Conservation (phyloP, 2,113 vertebrate genomes). For the Ptilonorhynchus violaceus region DNA sequence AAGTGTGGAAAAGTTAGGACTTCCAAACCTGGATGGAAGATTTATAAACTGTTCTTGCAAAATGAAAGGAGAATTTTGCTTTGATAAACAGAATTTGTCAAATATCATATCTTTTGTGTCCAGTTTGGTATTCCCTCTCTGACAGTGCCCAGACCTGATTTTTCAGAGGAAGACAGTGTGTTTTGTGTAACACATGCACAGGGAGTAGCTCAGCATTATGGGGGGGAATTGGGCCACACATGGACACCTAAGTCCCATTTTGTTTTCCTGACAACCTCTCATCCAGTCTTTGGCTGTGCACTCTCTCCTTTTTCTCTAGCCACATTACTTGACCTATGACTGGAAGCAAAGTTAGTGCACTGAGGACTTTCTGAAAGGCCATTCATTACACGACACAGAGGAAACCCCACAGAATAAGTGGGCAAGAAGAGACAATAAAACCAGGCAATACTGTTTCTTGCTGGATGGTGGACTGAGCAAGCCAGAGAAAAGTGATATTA, state of each 20-base stretch:
- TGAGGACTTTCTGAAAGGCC: not conserved
- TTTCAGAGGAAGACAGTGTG: not conserved
- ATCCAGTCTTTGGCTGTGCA: not conserved
- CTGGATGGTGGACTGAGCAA: not conserved
- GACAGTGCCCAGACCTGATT: not conserved
- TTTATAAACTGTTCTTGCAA: slow-evolving; percentile 8
- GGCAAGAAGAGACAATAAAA: not conserved
- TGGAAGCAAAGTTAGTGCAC: not conserved
- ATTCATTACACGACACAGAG: not conserved
- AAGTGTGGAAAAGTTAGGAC: not conserved
- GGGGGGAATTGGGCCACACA: not conserved
- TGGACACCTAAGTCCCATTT: not conserved
- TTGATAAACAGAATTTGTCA: not conserved
- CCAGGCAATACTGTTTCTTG: not conserved
- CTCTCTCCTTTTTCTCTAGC: not conserved
- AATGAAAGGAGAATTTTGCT: not conserved
- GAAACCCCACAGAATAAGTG: not conserved
- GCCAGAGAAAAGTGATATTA: not conserved
- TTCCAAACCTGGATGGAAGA: not conserved
- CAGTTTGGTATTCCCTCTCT: not conserved
- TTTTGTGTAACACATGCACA: not conserved
- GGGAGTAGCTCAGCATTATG: not conserved
- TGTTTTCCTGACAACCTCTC: not conserved
- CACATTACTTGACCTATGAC: not conserved
- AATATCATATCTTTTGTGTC: not conserved